phyloP scores from a whole-genome alignment of 1,140 invertebrate species.

The Panagrolaimus sp. region DNA sequence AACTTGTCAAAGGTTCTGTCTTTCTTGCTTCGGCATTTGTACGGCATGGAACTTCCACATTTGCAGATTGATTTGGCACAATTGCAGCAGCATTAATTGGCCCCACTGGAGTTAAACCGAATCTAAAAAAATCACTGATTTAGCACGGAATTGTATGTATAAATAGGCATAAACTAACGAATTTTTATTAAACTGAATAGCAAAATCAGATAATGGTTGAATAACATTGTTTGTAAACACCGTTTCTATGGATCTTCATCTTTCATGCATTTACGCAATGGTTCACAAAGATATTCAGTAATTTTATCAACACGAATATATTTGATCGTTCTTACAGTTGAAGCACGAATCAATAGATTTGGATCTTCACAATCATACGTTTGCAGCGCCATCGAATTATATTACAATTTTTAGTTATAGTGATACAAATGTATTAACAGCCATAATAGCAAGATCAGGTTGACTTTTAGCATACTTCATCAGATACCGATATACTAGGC shows the following conservation, averaged over 20 bases:
- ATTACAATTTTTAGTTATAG: slow-evolving; percentile 15
- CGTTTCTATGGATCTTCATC: slow-evolving; percentile 99
- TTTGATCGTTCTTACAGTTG: slow-evolving; percentile 98
- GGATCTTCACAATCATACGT: slow-evolving; percentile 98
- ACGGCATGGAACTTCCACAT: slow-evolving; percentile 71
- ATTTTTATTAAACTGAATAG: slow-evolving; percentile 97
- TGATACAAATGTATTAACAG: slow-evolving; percentile 96
- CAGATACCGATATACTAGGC: slow-evolving; percentile 94
- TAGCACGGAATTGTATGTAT: too few species aligned
- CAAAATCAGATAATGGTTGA: slow-evolving; percentile 91
- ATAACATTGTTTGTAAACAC: slow-evolving; percentile 94
- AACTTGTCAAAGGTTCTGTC: slow-evolving; percentile 92
- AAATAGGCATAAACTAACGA: slow-evolving; percentile 59
- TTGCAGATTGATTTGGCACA: slow-evolving; percentile 75
- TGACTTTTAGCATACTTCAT: slow-evolving; percentile 99
- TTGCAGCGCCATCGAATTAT: too few species aligned
- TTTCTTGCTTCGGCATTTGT: slow-evolving; percentile 84
- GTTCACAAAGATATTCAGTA: slow-evolving; percentile 98
- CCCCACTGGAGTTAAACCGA: slow-evolving; percentile 78
- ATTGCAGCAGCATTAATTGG: slow-evolving; percentile 75
- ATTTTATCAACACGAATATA: slow-evolving; percentile 99
- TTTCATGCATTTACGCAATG: slow-evolving; percentile 90
- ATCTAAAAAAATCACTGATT: slow-evolving; percentile 66
- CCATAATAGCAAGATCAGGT: slow-evolving; percentile 99
- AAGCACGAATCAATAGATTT: slow-evolving; percentile 92